A percentile compares a stretch with the other conserved stretches of the same genome.
Conservation (phyloP, 2,797 vertebrate species). For the Chlorospingus flavigularis region DNA sequence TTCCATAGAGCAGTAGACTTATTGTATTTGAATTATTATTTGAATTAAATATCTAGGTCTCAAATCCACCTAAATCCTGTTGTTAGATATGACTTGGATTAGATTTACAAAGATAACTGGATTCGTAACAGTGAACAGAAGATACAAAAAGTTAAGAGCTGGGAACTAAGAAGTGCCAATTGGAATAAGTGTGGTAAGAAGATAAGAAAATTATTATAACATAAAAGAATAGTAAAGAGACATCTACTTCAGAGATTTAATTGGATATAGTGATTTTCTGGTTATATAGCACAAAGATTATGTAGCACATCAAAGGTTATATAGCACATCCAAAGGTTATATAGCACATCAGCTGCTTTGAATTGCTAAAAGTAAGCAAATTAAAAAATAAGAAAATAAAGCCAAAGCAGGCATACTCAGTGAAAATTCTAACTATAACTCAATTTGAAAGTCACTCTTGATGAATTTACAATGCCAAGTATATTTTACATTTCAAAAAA, state of each 20-base stretch:
- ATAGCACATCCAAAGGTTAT: not conserved
- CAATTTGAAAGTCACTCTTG: not conserved
- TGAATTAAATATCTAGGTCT: not conserved
- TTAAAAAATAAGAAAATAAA: not conserved
- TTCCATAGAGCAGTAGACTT: not conserved
- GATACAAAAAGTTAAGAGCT: not conserved
- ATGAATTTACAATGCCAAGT: not conserved
- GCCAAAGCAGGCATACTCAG: not conserved
- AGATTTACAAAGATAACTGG: not conserved
- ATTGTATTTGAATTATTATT: not conserved
- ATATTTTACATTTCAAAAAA: not conserved
- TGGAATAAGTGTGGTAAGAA: not conserved
- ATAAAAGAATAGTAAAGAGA: not conserved
- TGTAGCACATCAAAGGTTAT: not conserved
- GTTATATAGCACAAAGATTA: not conserved
- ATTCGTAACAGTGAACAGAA: not conserved
- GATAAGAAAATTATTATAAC: not conserved
- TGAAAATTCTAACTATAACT: not conserved
- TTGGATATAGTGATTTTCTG: not conserved
- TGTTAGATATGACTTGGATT: not conserved
- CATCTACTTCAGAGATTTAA: not conserved
- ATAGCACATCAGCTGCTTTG: not conserved
- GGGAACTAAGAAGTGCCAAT: not conserved
- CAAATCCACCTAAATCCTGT: accelerated
- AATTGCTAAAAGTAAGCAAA: not conserved